Conservation (phyloP, 2,888 invertebrate species). For the Omphaloscelis lunosa region DNA sequence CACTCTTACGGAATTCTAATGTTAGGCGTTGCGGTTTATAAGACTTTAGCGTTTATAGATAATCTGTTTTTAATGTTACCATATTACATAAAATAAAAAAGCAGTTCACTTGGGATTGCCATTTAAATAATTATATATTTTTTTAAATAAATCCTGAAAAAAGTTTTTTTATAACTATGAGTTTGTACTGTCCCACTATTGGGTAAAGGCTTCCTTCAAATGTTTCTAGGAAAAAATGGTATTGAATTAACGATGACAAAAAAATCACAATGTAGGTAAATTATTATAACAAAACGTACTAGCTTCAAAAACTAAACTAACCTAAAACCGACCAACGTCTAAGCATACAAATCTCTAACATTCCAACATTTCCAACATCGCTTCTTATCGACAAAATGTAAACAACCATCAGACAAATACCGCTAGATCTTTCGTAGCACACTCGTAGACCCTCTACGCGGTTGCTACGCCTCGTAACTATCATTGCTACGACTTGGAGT, state of each 20-base stretch:
- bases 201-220: not conserved
- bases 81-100: not conserved
- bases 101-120: not conserved
- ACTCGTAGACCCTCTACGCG: conserved; percentile 58
- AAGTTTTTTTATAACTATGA: not conserved
- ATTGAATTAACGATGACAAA: not conserved
- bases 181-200: not conserved
- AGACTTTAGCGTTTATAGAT: conserved; percentile 40
- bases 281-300: not conserved
- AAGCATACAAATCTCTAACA: not conserved
- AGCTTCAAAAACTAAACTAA: not conserved
- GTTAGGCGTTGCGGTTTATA: conserved; percentile 42
- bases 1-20: conserved; percentile 70
- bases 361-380: conserved; percentile 3
- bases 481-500: conserved; percentile 64
- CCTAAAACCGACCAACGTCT: not conserved
- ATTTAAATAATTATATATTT: not conserved
- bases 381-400: conserved; percentile 45
- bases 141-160: not conserved
- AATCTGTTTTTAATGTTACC: not conserved
- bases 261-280: not conserved
- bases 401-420: conserved; percentile 39
- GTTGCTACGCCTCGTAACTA: conserved; percentile 61
- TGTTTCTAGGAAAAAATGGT: not conserved
- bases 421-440: conserved; percentile 61